Conservation (phyloP, 2,888 invertebrate genomes). For the Dascillus cervinus region DNA sequence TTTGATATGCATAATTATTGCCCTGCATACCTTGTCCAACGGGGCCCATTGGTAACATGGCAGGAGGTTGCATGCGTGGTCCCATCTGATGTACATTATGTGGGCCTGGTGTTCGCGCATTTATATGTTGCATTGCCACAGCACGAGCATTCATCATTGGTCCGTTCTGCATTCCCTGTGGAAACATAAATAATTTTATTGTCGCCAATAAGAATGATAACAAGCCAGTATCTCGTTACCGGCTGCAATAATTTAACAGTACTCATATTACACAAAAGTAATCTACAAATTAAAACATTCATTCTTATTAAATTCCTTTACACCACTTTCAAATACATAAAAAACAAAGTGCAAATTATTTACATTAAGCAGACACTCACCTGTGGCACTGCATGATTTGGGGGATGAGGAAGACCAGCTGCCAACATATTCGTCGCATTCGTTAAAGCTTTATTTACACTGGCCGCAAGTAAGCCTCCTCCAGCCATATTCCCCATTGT, state of each 20-base stretch:
- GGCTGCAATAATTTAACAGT: too few relatives aligned
- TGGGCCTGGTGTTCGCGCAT: conserved; percentile 37
- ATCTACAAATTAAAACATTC: too few relatives aligned
- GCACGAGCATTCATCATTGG: conserved; percentile 56
- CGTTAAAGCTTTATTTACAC: conserved; percentile 66
- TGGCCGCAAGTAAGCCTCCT: conserved; percentile 64
- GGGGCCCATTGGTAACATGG: conserved; percentile 43
- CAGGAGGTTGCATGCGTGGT: conserved; percentile 53
- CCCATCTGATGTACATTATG: conserved; percentile 48
- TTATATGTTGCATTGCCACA: conserved; percentile 44
- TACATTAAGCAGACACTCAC: conserved; percentile 22
- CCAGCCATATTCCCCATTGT: conserved; percentile 63
- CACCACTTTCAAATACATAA: too few relatives aligned
- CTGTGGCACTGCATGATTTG: conserved; percentile 44
- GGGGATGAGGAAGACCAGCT: conserved; percentile 43
- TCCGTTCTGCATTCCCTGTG: conserved; percentile 66
- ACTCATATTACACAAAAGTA: too few relatives aligned
- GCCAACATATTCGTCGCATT: conserved; percentile 54
- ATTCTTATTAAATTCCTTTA: too few relatives aligned
- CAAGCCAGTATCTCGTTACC: too few relatives aligned
- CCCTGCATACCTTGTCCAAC: conserved; percentile 50
- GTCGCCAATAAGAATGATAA: too few relatives aligned
- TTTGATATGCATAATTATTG: conserved; percentile 47
- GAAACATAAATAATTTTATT: too few relatives aligned
- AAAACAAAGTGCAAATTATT: background rate